Evolutionary conservation across 2,888 invertebrate species (phyloP).

Genomic region (Resseliella maxima): DNA sequence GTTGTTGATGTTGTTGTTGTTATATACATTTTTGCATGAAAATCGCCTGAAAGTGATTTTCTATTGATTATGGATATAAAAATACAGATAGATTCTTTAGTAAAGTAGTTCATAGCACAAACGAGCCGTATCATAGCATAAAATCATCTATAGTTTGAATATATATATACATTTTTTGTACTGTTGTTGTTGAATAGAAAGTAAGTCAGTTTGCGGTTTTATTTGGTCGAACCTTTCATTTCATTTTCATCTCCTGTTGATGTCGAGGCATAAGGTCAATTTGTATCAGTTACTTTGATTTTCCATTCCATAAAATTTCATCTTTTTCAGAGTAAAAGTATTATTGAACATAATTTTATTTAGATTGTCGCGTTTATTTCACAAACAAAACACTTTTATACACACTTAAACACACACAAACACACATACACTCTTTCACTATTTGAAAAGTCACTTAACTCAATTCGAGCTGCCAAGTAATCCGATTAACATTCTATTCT

Average conservation of each 20-base stretch:
- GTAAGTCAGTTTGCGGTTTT: slow-evolving; percentile 6
- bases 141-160: no score
- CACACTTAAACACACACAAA: no score
- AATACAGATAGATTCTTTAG: background rate
- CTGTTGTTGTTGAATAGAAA: slow-evolving; percentile 15
- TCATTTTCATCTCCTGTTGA: background rate
- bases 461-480: background rate
- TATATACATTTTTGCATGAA: slow-evolving; percentile 52
- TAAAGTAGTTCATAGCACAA: slow-evolving; percentile 44
- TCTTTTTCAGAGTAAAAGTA: no score
- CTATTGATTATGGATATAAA: background rate
- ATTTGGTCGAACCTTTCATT: background rate
- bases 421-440: background rate
- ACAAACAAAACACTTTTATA: no score
- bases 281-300: background rate
- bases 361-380: no score
- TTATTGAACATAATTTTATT: no score
- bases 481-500: slow-evolving; percentile 46
- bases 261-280: background rate
- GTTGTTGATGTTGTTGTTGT: no score
- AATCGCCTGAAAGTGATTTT: background rate
- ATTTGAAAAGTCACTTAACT: background rate
- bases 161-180: background rate
- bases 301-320: no score
- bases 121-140: slow-evolving; percentile 1